These are phyloP conservation scores for Phymorhynchus buccinoides DNA, from an alignment of 1,140 invertebrate genomes.

Conservation along the genomic window DNA sequence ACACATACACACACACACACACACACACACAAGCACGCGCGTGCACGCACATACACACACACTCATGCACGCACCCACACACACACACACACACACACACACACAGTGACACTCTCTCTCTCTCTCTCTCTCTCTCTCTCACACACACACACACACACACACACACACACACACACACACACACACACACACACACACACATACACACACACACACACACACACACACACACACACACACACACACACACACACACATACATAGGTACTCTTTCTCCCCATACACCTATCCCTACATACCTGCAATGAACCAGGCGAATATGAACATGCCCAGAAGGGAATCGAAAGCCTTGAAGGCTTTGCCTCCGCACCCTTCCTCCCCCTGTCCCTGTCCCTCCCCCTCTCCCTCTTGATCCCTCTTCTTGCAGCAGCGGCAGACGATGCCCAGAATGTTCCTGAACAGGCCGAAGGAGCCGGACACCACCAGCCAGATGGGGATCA, in stretches of 20 bases:
- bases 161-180: background rate
- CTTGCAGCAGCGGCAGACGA: slow-evolving; percentile 75
- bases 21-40: too few species aligned
- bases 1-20: too few species aligned
- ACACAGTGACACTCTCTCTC: background rate
- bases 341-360: slow-evolving; percentile 70
- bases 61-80: too few species aligned
- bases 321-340: slow-evolving; percentile 80
- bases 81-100: too few species aligned
- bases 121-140: background rate
- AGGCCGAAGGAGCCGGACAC: slow-evolving; percentile 84
- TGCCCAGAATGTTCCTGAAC: slow-evolving; percentile 80
- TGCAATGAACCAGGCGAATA: slow-evolving; percentile 76
- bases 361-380: slow-evolving; percentile 67
- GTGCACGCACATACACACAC: too few species aligned
- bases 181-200: slow-evolving; percentile 10
- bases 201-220: background rate
- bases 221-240: background rate
- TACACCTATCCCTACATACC: slow-evolving; percentile 48
- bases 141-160: background rate
- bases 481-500: slow-evolving; percentile 87
- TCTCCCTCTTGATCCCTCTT: slow-evolving; percentile 75
- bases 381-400: slow-evolving; percentile 68
- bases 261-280: too few species aligned
- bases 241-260: background rate